Evolutionary conservation across 2,113 vertebrate genomes (phyloP).

Genomic region (Elephantulus edwardii): DNA sequence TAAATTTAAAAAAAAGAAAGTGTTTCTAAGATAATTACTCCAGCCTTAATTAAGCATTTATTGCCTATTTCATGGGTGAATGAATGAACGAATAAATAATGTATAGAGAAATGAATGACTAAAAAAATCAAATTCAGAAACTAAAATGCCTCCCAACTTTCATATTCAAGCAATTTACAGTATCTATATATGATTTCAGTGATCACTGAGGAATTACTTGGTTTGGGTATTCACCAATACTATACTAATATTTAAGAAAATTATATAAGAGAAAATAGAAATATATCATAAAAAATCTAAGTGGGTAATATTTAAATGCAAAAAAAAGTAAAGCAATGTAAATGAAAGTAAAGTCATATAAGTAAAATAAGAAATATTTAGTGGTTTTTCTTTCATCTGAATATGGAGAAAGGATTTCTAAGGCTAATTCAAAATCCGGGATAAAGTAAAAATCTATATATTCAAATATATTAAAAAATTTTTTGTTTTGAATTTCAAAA

Average conservation of each 20-base stretch:
- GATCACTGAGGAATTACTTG: neutral
- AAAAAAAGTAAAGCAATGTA: neutral
- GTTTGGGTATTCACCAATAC: neutral
- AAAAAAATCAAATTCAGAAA: neutral
- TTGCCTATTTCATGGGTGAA: neutral
- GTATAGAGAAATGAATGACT: neutral
- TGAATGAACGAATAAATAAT: neutral
- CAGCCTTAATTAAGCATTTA: neutral
- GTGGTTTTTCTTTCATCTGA: neutral
- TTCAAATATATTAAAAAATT: too few species aligned
- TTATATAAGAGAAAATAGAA: neutral
- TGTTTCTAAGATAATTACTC: neutral
- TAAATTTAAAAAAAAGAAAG: too few species aligned
- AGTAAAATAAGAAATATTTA: neutral
- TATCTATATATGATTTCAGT: neutral
- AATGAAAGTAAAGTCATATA: neutral
- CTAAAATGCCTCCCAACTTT: neutral
- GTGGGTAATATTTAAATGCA: neutral
- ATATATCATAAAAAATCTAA: neutral
- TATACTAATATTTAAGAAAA: neutral
- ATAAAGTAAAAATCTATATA: neutral
- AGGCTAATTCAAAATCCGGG: neutral
- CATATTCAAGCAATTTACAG: neutral
- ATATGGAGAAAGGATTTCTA: neutral
- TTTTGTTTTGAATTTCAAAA: too few species aligned